Percentiles rank a stretch among this genome's conserved stretches.
These are phyloP conservation scores for Cerceris rybyensis DNA, from an alignment of 2,888 invertebrate genomes.

Conservation along the genomic window DNA sequence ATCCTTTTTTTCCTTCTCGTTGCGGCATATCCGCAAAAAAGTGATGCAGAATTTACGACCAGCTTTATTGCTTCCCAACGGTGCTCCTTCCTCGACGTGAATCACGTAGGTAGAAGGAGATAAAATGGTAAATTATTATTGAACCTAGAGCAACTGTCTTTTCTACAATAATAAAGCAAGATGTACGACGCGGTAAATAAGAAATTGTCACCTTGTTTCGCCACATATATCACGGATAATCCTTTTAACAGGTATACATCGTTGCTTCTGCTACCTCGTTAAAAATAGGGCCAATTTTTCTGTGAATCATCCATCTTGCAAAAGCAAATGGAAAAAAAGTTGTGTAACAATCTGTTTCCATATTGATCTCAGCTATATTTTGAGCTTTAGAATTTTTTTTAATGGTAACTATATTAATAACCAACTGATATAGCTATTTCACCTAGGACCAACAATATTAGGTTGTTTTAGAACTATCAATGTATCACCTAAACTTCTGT, in stretches of 20 bases:
- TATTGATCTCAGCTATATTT: no score
- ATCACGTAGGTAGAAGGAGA: slow-evolving; percentile 46
- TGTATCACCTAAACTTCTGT: no score
- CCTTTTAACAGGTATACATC: neutral
- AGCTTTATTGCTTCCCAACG: slow-evolving; percentile 61
- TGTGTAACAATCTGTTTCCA: no score
- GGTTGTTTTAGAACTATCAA: no score
- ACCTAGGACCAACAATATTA: no score
- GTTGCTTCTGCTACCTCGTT: neutral
- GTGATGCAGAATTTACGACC: slow-evolving; percentile 59
- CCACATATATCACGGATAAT: slow-evolving; percentile 20
- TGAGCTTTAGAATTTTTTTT: no score
- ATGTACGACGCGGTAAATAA: slow-evolving; percentile 57
- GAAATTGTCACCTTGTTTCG: slow-evolving; percentile 49
- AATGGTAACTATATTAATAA: no score
- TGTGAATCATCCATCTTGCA: neutral
- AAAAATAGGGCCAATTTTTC: neutral
- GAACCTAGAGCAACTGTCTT: slow-evolving; percentile 44
- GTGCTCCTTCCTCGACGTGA: slow-evolving; percentile 47
- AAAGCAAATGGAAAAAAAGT: no score
- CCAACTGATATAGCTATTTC: no score
- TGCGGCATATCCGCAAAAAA: slow-evolving; percentile 54
- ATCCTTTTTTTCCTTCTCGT: slow-evolving; percentile 8
- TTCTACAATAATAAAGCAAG: slow-evolving; percentile 51
- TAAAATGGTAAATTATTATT: slow-evolving; percentile 61